Evolutionary conservation across 2,888 invertebrate species (phyloP).

Genomic region (Polylopha cassiicola): DNA sequence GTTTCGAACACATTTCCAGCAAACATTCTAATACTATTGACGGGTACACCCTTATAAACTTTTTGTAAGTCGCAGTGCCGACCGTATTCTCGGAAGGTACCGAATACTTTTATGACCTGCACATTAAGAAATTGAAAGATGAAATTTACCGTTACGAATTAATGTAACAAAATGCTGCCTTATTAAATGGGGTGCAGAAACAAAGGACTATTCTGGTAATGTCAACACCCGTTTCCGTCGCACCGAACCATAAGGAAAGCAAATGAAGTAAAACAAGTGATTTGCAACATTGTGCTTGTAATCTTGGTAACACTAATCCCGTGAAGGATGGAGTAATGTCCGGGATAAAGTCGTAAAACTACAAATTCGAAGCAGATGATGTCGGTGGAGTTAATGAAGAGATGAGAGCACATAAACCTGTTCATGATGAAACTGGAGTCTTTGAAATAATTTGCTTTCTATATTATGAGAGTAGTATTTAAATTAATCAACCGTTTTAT

Average conservation of each 20-base stretch:
- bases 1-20: slow-evolving; percentile 45
- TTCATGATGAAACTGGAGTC: not conserved
- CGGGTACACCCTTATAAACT: slow-evolving; percentile 36
- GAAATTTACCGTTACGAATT: slow-evolving; percentile 26
- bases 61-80: slow-evolving; percentile 22
- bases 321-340: slow-evolving; percentile 2
- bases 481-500: too few species aligned
- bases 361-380: slow-evolving; percentile 18
- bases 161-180: slow-evolving; percentile 9
- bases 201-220: slow-evolving; percentile 66
- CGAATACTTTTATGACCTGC: slow-evolving; percentile 14
- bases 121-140: slow-evolving; percentile 23
- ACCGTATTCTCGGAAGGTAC: slow-evolving; percentile 20
- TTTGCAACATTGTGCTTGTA: slow-evolving; percentile 49
- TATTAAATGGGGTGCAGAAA: slow-evolving; percentile 32
- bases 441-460: too few species aligned
- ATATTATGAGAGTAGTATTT: too few species aligned
- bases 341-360: slow-evolving; percentile 21
- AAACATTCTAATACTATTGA: slow-evolving; percentile 47
- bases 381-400: slow-evolving; percentile 6
- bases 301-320: slow-evolving; percentile 15
- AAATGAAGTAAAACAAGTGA: slow-evolving; percentile 51
- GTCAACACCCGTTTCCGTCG: slow-evolving; percentile 58
- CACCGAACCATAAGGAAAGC: slow-evolving; percentile 54
- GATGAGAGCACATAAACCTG: slow-evolving; percentile 1